Base-by-base conservation (phyloP, 2,888 invertebrate genomes). In the Linyphia triangularis region DNA sequence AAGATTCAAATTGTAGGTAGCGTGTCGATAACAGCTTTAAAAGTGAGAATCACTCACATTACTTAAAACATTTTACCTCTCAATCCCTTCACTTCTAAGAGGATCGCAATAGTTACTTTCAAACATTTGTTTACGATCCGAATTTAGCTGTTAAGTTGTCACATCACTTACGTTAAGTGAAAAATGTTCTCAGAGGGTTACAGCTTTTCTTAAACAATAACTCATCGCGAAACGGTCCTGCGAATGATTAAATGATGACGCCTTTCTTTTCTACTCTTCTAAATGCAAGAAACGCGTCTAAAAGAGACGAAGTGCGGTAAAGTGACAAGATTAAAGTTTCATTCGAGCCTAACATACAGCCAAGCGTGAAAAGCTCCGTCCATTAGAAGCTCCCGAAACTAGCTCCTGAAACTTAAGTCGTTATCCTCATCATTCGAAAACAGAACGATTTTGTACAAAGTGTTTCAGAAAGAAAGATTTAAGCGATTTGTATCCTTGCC, bases 381-480 rank as follows among this genome's bases (percentile, higher is more conserved):
- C 81, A 81, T 81, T 81, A 81, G 81, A 26, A 37, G 40, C 33
- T n/a, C n/a, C n/a, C n/a, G n/a, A n/a, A 33, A 19, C n/a, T 30
- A 63, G 63, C 16, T 67, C 67, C 51, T 10, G 3, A 79, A 81
- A 81, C 81, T 81, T 59, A 81, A 81, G 81, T 81, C 81, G 59
- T 81, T 81, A 81, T 59, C 30, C 81, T 70, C 81, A 57, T 81
- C 69, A 81, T 81, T 81, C 57, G 81, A 81, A 81, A 70, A 9
- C 69, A 37, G 81, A 79, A 59, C 69, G 61, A 63, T 79, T 79
- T 79, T 79, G 67, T 59, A 59, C 81, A 81, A 81, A 70, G 81
- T 70, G 69, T 70, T 81, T 70, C 81, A 24, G 81, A 81, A 81
- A 81, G 81, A 81, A 81, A 81, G 81, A 70, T 81, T 81, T 81